Conservation (phyloP, 1,140 invertebrate species). For the Glossosoma conforme region DNA sequence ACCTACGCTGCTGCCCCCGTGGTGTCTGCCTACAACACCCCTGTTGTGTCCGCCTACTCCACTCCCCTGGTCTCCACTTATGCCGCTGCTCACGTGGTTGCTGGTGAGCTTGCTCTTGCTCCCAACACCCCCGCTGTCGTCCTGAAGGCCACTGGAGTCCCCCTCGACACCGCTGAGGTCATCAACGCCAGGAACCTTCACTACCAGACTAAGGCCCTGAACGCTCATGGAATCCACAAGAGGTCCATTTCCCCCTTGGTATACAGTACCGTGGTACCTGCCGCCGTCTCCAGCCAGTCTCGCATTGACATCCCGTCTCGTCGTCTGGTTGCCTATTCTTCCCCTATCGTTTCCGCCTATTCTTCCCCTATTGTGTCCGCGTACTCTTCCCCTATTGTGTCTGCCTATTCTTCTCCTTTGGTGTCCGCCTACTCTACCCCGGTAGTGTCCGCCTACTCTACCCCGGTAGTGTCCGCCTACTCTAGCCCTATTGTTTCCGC, state of each 20-base stretch:
- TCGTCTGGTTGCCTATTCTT: conserved; percentile 19
- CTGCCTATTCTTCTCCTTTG: conserved; percentile 19
- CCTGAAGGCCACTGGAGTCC: conserved; percentile 28
- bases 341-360: conserved; percentile 21
- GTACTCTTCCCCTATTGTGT: conserved; percentile 10
- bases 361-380: conserved; percentile 13
- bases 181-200: conserved; percentile 46
- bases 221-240: conserved; percentile 34
- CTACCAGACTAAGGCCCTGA: conserved; percentile 37
- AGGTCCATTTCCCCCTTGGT: conserved; percentile 33
- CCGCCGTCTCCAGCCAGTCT: conserved; percentile 32
- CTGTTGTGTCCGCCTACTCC: conserved; percentile 31
- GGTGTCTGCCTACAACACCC: conserved; percentile 16
- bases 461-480: conserved; percentile 14
- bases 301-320: conserved; percentile 37
- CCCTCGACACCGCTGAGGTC: conserved; percentile 46
- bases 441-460: conserved; percentile 15
- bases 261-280: conserved; percentile 29
- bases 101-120: conserved; percentile 39
- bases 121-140: conserved; percentile 30
- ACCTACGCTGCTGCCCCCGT: conserved; percentile 9
- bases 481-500: conserved; percentile 19
- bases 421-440: conserved; percentile 18
- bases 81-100: conserved; percentile 21
- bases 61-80: conserved; percentile 25